phyloP scores from a whole-genome alignment of 2,797 vertebrate genomes.

The Sandelia bainsii region DNA sequence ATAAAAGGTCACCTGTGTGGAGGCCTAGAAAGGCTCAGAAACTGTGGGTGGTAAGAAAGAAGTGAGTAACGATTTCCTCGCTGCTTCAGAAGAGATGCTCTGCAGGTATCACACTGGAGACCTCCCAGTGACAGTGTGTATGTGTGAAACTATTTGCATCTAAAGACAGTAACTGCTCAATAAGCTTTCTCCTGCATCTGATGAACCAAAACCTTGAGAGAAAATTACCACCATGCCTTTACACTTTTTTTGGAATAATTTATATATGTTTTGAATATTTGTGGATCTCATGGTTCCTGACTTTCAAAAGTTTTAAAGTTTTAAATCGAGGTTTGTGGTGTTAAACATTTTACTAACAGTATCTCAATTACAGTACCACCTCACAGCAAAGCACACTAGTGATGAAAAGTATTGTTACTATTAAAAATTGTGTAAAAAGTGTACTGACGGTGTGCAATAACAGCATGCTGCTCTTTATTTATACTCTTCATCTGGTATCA shows the following conservation, averaged over 20 bases:
- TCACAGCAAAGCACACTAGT: conserved; percentile 13
- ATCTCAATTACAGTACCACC: conserved; percentile 11
- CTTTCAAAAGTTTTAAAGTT: conserved; percentile 5
- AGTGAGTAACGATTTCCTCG: conserved; percentile 44
- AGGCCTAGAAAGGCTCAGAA: conserved; percentile 24
- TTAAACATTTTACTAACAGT: too few species aligned
- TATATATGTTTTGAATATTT: too few species aligned
- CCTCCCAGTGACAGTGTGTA: conserved; percentile 10
- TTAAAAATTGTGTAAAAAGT: not conserved
- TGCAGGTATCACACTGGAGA: conserved; percentile 42
- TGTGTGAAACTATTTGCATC: conserved; percentile 22
- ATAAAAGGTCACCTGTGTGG: conserved; percentile 20
- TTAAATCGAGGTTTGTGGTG: too few species aligned
- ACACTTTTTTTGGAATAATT: too few species aligned
- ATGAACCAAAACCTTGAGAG: too few species aligned
- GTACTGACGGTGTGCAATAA: conserved; percentile 20
- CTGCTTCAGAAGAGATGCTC: conserved; percentile 34
- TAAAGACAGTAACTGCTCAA: conserved; percentile 9
- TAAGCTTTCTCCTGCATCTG: not conserved
- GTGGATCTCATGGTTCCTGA: not conserved
- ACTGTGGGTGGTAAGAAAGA: conserved; percentile 37
- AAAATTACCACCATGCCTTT: too few species aligned
- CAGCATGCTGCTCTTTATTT: conserved; percentile 9
- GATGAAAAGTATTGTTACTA: conserved; percentile 4
- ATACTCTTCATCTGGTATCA: conserved; percentile 7